Base-by-base conservation (phyloP, 2,888 invertebrate species). In the Pandemis corylana region DNA sequence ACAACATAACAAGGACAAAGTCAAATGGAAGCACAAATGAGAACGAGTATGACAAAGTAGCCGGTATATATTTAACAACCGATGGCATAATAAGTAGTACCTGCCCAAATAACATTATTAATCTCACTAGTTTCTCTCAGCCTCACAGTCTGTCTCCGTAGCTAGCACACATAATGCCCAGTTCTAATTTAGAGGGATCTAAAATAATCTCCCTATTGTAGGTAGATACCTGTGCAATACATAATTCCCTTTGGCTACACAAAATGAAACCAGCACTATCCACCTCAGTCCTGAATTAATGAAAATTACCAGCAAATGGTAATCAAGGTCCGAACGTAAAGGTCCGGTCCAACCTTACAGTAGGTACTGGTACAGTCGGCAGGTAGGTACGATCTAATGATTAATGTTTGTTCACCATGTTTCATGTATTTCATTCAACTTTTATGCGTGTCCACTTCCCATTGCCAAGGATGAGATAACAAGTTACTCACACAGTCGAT, bases 271-370 rank as follows among this genome's bases (percentile, higher is more conserved):
- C 65, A 44, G 49, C 62, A 51, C 65, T 69, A 61, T 59, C 64
- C 36, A 59, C 59, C 15, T 65, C 42, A 42, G 56, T 42, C 59
- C 41, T n/a, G 65, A 53, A 63, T 41, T 59, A n/a, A 65, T 68
- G 41, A 61, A 70, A 65, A 69, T 53, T 59, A 51, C 51, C 44
- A 44, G 15, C 61, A 9, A 65, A 28, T 36, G 0, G 44, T 68
- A 72, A 72, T 72, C 63, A 72, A 66, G 46, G 41, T 36, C 46
- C 71, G 20, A 51, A 63, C 62, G 36, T 42, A n/a, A 15, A 62
- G 42, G 36, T 64, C 15, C 44, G n/a, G 42, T 7, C 44, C 20
- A 4, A 41, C 15, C 41, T 44, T 15, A 7, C 15, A 44, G 41
- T 62, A 36, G 1, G n/a, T 44, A 44, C 41, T 64, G 44, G 6